These are phyloP conservation scores for Saccopteryx bilineata DNA, from an alignment of 2,113 vertebrate species.

Conservation along the genomic window DNA sequence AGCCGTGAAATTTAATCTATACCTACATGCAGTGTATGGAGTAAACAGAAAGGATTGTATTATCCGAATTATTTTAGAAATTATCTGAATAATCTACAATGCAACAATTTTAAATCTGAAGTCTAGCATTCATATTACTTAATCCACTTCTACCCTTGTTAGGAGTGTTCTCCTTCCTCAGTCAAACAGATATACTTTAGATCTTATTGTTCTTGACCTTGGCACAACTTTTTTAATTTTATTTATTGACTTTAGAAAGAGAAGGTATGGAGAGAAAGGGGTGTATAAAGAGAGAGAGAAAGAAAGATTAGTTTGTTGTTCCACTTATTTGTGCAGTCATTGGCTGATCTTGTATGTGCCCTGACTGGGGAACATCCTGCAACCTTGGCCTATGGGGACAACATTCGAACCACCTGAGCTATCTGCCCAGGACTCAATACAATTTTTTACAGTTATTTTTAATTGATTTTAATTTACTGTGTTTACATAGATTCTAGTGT, in stretches of 20 bases:
- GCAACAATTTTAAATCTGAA: not conserved
- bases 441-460: not conserved
- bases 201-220: not conserved
- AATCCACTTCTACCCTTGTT: not conserved
- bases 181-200: not conserved
- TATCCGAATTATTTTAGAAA: not conserved
- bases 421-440: not conserved
- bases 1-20: not conserved
- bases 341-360: no score
- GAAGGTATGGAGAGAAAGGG: no score
- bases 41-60: not conserved
- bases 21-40: not conserved
- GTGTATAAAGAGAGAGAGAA: not conserved
- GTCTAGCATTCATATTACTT: not conserved
- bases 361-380: not conserved
- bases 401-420: not conserved
- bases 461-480: no score
- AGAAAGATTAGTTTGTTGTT: not conserved
- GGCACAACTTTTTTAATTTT: not conserved
- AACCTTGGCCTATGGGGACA: not conserved
- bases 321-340: no score
- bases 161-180: not conserved
- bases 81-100: not conserved
- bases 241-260: no score
- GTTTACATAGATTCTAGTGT: no score